A percentile compares a stretch with the other conserved stretches of the same genome.
These are phyloP conservation scores for Austrolebias charrua DNA, from an alignment of 2,797 vertebrate genomes.

Conservation along the genomic window DNA sequence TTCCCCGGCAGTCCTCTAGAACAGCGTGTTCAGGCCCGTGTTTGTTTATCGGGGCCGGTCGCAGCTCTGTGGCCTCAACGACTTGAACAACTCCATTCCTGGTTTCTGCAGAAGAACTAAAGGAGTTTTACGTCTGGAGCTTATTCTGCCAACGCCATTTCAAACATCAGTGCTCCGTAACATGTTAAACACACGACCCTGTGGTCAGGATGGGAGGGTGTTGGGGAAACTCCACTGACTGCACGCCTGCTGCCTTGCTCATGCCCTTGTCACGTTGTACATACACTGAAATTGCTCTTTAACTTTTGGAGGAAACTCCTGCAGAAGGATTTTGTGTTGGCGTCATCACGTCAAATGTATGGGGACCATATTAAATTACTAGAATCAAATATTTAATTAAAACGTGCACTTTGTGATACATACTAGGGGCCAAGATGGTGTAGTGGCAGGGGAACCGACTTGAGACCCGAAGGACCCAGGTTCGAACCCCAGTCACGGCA, in stretches of 20 bases:
- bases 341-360: too few species aligned
- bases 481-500: too few species aligned
- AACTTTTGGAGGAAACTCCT: slow-evolving; percentile 53
- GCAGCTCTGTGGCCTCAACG: slow-evolving; percentile 16
- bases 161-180: slow-evolving; percentile 9
- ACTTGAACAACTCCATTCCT: slow-evolving; percentile 47
- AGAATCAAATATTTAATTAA: too few species aligned
- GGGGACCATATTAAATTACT: too few species aligned
- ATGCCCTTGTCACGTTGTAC: not conserved
- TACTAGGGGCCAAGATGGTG: too few species aligned
- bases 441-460: too few species aligned
- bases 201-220: slow-evolving; percentile 19
- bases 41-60: slow-evolving; percentile 54
- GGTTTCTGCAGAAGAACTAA: too few species aligned
- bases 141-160: not conserved
- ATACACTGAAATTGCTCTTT: slow-evolving; percentile 26
- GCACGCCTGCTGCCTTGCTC: slow-evolving; percentile 7
- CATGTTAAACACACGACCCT: slow-evolving; percentile 7
- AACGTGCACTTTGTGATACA: too few species aligned
- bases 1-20: slow-evolving; percentile 57
- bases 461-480: too few species aligned
- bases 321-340: not conserved
- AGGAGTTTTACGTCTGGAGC: too few species aligned
- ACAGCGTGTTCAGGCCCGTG: slow-evolving; percentile 51
- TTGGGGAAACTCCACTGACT: slow-evolving; percentile 45